A percentile compares a stretch with the other conserved stretches of the same genome.
These are phyloP conservation scores for Heliconius melpomene DNA, from an alignment of 1,140 invertebrate genomes.

Conservation along the genomic window DNA sequence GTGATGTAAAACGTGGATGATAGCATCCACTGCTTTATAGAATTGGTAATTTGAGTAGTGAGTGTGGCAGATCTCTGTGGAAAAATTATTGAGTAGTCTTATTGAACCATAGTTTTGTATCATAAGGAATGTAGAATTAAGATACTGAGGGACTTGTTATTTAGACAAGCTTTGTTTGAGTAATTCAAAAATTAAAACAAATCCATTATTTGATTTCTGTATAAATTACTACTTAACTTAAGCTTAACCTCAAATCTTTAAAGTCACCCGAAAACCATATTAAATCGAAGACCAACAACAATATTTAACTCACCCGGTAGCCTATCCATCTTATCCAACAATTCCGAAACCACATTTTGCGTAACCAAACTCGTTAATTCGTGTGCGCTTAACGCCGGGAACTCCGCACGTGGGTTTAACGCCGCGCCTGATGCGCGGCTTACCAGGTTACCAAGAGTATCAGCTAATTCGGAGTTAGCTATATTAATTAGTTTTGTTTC, in stretches of 20 bases:
- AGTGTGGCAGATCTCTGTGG: conserved; percentile 81
- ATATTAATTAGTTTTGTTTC: conserved; percentile 88
- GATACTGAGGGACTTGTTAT: too few species aligned
- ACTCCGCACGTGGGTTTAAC: conserved; percentile 89
- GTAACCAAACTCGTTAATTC: conserved; percentile 55
- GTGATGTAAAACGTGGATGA: conserved; percentile 87
- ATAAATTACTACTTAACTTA: too few species aligned
- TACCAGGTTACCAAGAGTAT: conserved; percentile 96
- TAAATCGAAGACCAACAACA: background rate
- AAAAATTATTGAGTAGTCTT: background rate
- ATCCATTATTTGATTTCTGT: too few species aligned
- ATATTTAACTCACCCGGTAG: conserved; percentile 80
- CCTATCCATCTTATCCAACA: conserved; percentile 80
- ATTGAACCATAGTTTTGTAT: too few species aligned
- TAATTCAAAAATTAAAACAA: too few species aligned
- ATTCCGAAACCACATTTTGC: conserved; percentile 30
- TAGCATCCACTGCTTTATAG: conserved; percentile 90
- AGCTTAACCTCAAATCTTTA: too few species aligned
- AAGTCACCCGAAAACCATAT: too few species aligned
- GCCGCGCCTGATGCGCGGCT: conserved; percentile 88
- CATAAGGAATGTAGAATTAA: too few species aligned
- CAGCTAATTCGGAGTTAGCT: conserved; percentile 95
- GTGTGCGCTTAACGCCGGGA: conserved; percentile 83
- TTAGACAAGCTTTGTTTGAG: too few species aligned
- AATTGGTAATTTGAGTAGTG: conserved; percentile 91